A percentile compares a stretch with the other conserved stretches of the same genome.
Conservation (phyloP, 2,888 invertebrate species). For the Parapristionchus giblindavisi region DNA sequence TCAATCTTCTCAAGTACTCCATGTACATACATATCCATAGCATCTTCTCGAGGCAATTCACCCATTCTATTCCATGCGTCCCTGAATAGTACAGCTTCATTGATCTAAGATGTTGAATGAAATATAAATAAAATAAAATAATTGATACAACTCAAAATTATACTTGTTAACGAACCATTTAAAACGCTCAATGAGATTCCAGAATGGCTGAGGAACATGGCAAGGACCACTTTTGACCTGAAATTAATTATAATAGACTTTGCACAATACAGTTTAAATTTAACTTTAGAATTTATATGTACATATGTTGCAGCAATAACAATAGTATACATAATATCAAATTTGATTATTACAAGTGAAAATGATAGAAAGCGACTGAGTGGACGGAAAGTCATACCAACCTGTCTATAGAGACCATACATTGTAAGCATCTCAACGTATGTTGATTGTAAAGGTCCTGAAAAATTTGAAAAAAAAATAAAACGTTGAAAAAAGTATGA, state of each 20-base stretch:
- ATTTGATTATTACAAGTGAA: no score
- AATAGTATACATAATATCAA: neutral
- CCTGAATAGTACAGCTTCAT: neutral
- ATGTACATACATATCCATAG: slow-evolving; percentile 7
- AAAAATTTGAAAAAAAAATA: neutral
- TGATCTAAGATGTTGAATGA: neutral
- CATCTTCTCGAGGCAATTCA: neutral
- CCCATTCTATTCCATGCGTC: slow-evolving; percentile 13
- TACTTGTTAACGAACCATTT: neutral
- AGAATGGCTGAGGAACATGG: neutral
- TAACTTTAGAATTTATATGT: neutral
- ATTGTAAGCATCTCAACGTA: slow-evolving; percentile 16
- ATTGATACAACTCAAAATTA: neutral
- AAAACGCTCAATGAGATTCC: slow-evolving; percentile 12
- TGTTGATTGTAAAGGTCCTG: neutral
- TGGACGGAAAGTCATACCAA: no score
- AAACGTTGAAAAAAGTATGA: neutral
- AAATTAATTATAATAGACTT: neutral
- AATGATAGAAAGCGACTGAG: no score
- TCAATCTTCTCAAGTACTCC: slow-evolving; percentile 14
- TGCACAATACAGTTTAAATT: neutral
- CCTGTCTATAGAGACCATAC: slow-evolving; percentile 4
- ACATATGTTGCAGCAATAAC: neutral
- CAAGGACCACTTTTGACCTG: neutral
- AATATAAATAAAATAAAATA: neutral